phyloP scores from a whole-genome alignment of 2,888 invertebrate genomes.

The Deroplatys truncata region DNA sequence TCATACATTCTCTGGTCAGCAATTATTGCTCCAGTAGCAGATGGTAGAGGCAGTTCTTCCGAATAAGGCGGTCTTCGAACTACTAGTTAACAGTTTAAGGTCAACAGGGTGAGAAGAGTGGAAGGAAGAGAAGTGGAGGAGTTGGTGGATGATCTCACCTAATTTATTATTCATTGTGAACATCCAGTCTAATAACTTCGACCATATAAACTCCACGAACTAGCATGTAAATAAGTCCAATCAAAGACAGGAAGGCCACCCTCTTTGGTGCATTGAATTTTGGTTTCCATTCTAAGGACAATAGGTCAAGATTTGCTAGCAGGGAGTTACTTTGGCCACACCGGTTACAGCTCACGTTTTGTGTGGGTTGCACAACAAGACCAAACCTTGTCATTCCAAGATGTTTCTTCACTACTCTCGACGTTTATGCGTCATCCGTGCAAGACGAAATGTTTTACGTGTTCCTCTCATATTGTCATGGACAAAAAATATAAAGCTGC shows the following conservation, averaged over 20 bases:
- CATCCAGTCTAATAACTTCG: not conserved
- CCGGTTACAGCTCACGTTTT: not conserved
- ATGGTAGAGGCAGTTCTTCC: not conserved
- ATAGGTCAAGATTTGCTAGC: not conserved
- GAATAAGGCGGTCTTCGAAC: not conserved
- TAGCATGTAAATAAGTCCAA: not conserved
- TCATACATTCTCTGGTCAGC: not conserved
- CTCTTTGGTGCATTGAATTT: not conserved
- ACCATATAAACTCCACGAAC: not conserved
- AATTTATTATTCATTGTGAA: not conserved
- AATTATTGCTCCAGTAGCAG: no score
- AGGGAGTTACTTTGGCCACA: not conserved
- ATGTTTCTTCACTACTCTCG: not conserved
- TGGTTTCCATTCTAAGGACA: not conserved
- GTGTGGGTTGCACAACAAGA: not conserved
- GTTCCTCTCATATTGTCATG: not conserved
- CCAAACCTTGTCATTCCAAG: not conserved
- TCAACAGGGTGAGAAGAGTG: no score
- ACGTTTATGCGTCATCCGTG: not conserved
- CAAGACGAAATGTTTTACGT: not conserved
- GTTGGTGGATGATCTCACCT: no score
- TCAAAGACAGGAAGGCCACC: not conserved
- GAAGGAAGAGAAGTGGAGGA: no score
- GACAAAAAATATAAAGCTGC: not conserved
- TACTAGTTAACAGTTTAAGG: no score